Evolutionary conservation across 2,888 invertebrate genomes (phyloP), one percentile per base, ranked within the genome.

Genomic region (Pocota personata): DNA sequence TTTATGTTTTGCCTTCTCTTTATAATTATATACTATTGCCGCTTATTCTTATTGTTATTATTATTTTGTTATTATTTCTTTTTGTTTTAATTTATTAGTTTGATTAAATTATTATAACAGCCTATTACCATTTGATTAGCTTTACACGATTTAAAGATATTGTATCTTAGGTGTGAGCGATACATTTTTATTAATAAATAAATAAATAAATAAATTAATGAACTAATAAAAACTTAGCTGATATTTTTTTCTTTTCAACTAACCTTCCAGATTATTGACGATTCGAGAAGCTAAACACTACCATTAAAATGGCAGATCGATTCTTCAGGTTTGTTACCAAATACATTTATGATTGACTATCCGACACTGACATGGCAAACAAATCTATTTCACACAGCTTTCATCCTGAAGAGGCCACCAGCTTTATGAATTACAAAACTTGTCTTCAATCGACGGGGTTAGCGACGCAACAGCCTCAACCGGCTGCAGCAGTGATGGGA

Each of bases 301-400:
- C 58, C 64, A 58, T 60, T 71, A 76, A 46, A 12, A 86, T 86
- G 86, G 82, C 86, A 37, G 82, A 86, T 67, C 58, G 71, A 67
- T 86, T 82, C 48, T 86, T 86, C 72, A 82, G 86, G 86, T 86
- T 55, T 19, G 66, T 66, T 40, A n/a, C 8, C 5, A n/a, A 35
- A 58, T n/a, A 35, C 14, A 71, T 16, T 19, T 19, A 16, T 2
- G 6, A 2, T 4, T 57, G 8, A 40, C 14, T 6, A 40, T 14
- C 10, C 21, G 12, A n/a, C 7, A 10, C 21, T 43, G 14, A 30
- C 2, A 40, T 8, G 12, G 1, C 12, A 35, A 58, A 35, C 16
- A 27, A 35, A 27, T 48, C 16, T 35, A 4, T 64, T 12, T 46
- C 43, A 32, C 37, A 1, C 40, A 86, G 82, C 40, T 86, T 82